These are phyloP conservation scores for Chiridota heheva DNA, from an alignment of 35 echinoderm and acorn worm species.

Conservation along the genomic window DNA sequence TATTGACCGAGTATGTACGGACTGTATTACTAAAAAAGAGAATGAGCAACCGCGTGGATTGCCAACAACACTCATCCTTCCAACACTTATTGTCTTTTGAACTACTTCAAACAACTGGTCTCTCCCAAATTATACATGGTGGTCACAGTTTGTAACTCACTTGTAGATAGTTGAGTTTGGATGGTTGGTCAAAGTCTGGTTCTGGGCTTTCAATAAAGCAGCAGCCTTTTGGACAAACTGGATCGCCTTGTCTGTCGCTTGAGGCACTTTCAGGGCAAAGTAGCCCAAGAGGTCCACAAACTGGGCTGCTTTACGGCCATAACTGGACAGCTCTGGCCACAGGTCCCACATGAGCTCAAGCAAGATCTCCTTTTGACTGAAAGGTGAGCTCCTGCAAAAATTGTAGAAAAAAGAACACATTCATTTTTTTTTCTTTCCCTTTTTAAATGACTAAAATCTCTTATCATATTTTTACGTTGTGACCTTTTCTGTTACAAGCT, in stretches of 20 bases:
- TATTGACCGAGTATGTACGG: too few relatives aligned
- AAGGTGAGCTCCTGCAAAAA: constrained; percentile 71
- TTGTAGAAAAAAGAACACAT: not conserved
- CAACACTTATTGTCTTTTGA: too few relatives aligned
- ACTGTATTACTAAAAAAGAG: too few relatives aligned
- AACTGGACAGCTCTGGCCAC: constrained; percentile 92
- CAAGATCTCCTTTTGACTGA: constrained; percentile 69
- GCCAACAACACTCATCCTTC: too few relatives aligned
- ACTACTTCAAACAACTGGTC: too few relatives aligned
- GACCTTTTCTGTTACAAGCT: too few relatives aligned
- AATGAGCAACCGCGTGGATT: too few relatives aligned
- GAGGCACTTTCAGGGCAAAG: constrained; percentile 91
- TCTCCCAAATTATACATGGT: too few relatives aligned
- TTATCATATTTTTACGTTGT: too few relatives aligned
- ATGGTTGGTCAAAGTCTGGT: constrained; percentile 87
- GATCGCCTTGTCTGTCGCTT: constrained; percentile 75
- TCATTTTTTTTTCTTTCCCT: too few relatives aligned
- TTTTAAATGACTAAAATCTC: too few relatives aligned
- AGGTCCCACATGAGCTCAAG: constrained; percentile 97
- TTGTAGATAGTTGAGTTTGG: constrained; percentile 99
- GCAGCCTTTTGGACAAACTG: constrained; percentile 98
- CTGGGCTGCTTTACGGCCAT: constrained; percentile 92
- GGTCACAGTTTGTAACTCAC: too few relatives aligned
- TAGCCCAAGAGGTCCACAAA: constrained; percentile 97
- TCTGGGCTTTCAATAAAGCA: constrained; percentile 86